These are phyloP conservation scores for Alectoris magna DNA, from an alignment of 2,797 vertebrate genomes.

Conservation along the genomic window DNA sequence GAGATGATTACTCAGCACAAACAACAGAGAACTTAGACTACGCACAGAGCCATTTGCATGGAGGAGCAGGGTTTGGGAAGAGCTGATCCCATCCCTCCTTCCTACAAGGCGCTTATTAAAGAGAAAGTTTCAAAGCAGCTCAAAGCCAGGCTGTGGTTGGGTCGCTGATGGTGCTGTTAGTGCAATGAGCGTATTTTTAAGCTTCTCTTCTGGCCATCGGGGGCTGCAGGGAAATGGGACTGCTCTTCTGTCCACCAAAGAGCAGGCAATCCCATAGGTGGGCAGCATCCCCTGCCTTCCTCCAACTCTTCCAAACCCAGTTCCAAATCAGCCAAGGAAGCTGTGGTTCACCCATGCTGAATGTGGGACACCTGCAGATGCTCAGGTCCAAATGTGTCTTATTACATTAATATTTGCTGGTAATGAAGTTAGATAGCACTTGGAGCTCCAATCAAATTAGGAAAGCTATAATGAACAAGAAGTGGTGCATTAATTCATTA, in stretches of 20 bases:
- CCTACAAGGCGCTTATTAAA: background rate
- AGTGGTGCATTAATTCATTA: slow-evolving; percentile 38
- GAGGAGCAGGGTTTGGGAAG: background rate
- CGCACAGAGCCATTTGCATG: background rate
- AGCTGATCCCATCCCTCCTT: background rate
- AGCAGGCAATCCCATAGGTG: background rate
- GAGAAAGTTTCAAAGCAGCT: background rate
- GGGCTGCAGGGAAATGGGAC: background rate
- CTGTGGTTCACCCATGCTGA: background rate
- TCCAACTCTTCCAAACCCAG: background rate
- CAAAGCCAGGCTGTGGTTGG: background rate
- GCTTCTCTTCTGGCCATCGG: background rate
- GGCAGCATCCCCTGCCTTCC: background rate
- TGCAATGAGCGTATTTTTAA: background rate
- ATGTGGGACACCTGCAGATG: background rate
- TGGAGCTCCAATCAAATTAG: slow-evolving; percentile 7
- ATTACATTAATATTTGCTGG: background rate
- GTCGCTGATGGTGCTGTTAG: background rate
- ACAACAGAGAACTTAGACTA: background rate
- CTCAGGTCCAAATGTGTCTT: background rate
- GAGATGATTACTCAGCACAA: background rate
- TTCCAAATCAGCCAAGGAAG: background rate
- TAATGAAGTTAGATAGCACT: slow-evolving; percentile 2
- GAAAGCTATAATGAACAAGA: slow-evolving; percentile 45
- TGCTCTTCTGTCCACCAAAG: background rate